A percentile compares a stretch with the other conserved stretches of the same genome.
Evolutionary conservation across 1,140 invertebrate species (phyloP).

Genomic region (Papilio polyxenes): DNA sequence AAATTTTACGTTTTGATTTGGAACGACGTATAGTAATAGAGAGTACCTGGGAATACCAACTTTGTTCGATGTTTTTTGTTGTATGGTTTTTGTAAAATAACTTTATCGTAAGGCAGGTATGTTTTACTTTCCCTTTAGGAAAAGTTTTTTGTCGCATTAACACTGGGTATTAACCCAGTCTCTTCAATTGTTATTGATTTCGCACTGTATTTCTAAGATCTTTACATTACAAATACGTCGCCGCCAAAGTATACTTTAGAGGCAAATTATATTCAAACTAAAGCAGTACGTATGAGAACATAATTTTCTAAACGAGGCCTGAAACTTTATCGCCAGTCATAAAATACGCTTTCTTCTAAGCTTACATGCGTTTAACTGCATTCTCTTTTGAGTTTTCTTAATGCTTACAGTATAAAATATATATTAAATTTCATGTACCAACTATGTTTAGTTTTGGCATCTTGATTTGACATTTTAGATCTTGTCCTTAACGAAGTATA

Average conservation of each 20-base stretch:
- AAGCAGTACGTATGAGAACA: neutral
- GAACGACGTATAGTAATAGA: neutral
- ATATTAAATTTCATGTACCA: neutral
- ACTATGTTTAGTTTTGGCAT: neutral
- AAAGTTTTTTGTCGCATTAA: neutral
- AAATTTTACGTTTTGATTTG: no score
- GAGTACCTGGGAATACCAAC: no score
- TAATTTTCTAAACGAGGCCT: conserved; percentile 23
- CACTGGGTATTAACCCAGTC: neutral
- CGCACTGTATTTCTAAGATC: neutral
- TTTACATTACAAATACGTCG: neutral
- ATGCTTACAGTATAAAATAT: neutral
- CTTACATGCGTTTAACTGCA: neutral
- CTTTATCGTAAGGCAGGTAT: neutral
- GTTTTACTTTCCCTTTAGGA: neutral
- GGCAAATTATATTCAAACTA: neutral
- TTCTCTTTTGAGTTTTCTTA: neutral
- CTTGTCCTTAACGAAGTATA: no score
- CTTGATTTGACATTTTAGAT: no score
- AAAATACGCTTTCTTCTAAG: conserved; percentile 23
- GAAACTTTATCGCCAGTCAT: conserved; percentile 16
- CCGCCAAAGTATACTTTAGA: neutral
- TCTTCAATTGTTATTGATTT: neutral
- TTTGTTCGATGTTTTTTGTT: no score
- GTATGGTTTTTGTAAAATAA: neutral